Percentiles rank a stretch among this genome's conserved stretches.
Evolutionary conservation across 2,113 vertebrate genomes (phyloP).

Genomic region (Lophius piscatorius): DNA sequence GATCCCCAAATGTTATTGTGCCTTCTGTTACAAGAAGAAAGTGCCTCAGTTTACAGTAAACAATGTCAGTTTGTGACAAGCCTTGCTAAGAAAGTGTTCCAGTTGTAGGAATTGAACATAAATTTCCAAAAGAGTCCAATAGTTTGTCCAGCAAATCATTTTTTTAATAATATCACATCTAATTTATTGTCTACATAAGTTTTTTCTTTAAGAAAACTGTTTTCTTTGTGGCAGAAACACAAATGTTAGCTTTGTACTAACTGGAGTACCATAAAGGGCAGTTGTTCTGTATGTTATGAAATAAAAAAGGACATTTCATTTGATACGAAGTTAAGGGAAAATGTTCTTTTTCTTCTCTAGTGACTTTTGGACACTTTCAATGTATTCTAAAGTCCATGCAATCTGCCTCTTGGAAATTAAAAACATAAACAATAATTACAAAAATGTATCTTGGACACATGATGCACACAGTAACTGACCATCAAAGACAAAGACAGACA

Average conservation of each 20-base stretch:
- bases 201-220: too few species aligned
- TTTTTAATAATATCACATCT: background rate
- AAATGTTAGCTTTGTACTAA: too few species aligned
- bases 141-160: background rate
- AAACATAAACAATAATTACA: too few species aligned
- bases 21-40: background rate
- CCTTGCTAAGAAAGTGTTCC: background rate
- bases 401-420: background rate
- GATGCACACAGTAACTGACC: background rate
- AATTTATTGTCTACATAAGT: too few species aligned
- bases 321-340: background rate
- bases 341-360: background rate
- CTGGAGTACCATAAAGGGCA: too few species aligned
- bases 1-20: background rate
- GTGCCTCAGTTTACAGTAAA: constrained; percentile 13
- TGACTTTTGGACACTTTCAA: too few species aligned
- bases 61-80: constrained; percentile 14
- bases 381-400: background rate
- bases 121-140: too few species aligned
- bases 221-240: too few species aligned
- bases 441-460: too few species aligned
- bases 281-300: too few species aligned
- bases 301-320: too few species aligned
- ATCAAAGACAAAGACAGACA: background rate
- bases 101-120: background rate